These are phyloP conservation scores for Lithodes maja DNA, from an alignment of 2,888 invertebrate species.

Conservation along the genomic window DNA sequence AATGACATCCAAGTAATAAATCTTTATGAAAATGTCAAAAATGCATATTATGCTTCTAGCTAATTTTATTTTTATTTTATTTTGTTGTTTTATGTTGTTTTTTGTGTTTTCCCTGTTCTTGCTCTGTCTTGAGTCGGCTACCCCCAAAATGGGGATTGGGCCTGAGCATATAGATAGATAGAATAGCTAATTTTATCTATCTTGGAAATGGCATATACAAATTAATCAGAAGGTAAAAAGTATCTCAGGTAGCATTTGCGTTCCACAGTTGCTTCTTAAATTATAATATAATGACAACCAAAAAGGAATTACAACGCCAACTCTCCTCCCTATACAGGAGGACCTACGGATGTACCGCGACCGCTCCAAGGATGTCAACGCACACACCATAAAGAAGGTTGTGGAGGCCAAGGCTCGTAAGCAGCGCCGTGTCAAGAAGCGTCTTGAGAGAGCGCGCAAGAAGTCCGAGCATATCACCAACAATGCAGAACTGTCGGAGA, in stretches of 20 bases:
- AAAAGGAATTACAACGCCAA: not conserved
- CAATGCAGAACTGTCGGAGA: constrained; percentile 89
- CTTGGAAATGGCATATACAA: too few relatives aligned
- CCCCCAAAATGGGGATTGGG: too few relatives aligned
- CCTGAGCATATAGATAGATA: too few relatives aligned
- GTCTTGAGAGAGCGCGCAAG: constrained; percentile 95
- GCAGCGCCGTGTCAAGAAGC: constrained; percentile 90
- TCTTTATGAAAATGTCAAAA: too few relatives aligned
- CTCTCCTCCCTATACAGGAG: constrained; percentile 77
- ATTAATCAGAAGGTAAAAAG: too few relatives aligned
- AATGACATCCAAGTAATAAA: too few relatives aligned
- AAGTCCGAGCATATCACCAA: constrained; percentile 96
- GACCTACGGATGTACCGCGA: constrained; percentile 88
- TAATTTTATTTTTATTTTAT: too few relatives aligned
- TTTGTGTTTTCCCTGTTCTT: too few relatives aligned
- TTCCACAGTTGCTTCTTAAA: not conserved
- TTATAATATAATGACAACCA: not conserved
- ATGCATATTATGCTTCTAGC: too few relatives aligned
- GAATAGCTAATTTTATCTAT: too few relatives aligned
- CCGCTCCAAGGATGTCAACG: constrained; percentile 84
- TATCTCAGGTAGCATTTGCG: not conserved
- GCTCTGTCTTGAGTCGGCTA: too few relatives aligned
- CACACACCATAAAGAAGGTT: constrained; percentile 97
- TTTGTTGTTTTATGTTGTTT: too few relatives aligned
- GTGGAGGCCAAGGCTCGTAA: constrained; percentile 98